phyloP scores from a whole-genome alignment of 2,888 invertebrate genomes.

The Salpingus planirostris region DNA sequence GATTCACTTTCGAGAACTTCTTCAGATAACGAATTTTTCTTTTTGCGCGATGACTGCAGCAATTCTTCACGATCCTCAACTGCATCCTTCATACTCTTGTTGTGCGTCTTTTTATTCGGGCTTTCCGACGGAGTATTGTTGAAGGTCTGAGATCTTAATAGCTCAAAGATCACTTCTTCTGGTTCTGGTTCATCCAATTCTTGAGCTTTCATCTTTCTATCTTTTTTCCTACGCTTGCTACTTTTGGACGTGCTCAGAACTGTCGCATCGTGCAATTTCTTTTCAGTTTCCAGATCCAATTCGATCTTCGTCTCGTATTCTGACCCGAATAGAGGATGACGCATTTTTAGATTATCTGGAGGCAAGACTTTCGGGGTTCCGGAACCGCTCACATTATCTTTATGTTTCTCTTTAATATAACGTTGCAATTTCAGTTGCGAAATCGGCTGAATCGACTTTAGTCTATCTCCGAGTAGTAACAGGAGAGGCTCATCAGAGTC shows the following conservation, averaged over 20 bases:
- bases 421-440: conserved; percentile 20
- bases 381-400: conserved; percentile 7
- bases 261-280: conserved; percentile 3
- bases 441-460: conserved; percentile 18
- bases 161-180: no score
- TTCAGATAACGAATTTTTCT: no score
- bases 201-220: conserved; percentile 5
- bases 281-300: conserved; percentile 18
- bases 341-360: conserved; percentile 24
- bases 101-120: no score
- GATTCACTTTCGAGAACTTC: no score
- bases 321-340: conserved; percentile 32
- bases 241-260: no score
- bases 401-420: conserved; percentile 18
- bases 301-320: conserved; percentile 25
- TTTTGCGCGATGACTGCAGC: no score
- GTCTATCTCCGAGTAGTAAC: conserved; percentile 6
- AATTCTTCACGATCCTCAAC: no score
- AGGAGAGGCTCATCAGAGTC: conserved; percentile 13
- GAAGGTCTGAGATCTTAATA: no score
- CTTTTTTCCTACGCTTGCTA: conserved; percentile 1
- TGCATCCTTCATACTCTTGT: no score
- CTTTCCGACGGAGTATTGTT: no score
- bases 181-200: no score
- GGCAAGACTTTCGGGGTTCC: conserved; percentile 10